Conservation (phyloP, 2,797 vertebrate genomes). For the Pogonophryne albipinna region DNA sequence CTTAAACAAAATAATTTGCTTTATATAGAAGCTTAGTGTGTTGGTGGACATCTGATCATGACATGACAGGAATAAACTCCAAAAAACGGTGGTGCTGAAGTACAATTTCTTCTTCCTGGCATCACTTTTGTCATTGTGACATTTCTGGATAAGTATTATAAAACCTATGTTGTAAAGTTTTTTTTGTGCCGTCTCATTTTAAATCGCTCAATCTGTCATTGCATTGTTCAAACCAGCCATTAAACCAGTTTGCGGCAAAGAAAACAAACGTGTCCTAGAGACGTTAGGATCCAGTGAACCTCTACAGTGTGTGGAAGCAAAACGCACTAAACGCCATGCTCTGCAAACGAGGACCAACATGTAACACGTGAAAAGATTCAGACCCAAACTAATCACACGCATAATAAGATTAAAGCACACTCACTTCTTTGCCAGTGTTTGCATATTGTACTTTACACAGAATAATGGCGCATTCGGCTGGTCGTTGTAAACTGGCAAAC, state of each 20-base stretch:
- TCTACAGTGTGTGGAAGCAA: slow-evolving; percentile 44
- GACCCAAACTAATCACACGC: slow-evolving; percentile 66
- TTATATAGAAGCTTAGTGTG: not conserved
- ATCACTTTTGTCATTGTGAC: not conserved
- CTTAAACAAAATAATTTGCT: no score
- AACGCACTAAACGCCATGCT: slow-evolving; percentile 30
- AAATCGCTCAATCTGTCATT: slow-evolving; percentile 7
- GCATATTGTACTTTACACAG: slow-evolving; percentile 82
- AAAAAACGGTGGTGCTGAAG: not conserved
- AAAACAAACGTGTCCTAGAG: slow-evolving; percentile 1
- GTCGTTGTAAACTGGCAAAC: slow-evolving; percentile 78
- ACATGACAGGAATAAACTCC: no score
- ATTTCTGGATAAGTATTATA: not conserved
- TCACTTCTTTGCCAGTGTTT: slow-evolving; percentile 75
- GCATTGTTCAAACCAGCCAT: slow-evolving; percentile 6
- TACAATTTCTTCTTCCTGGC: not conserved
- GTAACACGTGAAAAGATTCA: slow-evolving; percentile 50
- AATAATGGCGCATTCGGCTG: slow-evolving; percentile 76
- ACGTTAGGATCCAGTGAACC: slow-evolving; percentile 41
- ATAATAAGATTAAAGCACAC: slow-evolving; percentile 51
- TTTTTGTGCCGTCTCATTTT: slow-evolving; percentile 12
- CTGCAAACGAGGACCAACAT: slow-evolving; percentile 57
- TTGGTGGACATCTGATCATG: no score
- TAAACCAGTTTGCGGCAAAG: slow-evolving; percentile 30
- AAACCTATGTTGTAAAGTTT: slow-evolving; percentile 17